Conservation (phyloP, 53 echinoderm and acorn worm species). For the Paracentrotus lividus region DNA sequence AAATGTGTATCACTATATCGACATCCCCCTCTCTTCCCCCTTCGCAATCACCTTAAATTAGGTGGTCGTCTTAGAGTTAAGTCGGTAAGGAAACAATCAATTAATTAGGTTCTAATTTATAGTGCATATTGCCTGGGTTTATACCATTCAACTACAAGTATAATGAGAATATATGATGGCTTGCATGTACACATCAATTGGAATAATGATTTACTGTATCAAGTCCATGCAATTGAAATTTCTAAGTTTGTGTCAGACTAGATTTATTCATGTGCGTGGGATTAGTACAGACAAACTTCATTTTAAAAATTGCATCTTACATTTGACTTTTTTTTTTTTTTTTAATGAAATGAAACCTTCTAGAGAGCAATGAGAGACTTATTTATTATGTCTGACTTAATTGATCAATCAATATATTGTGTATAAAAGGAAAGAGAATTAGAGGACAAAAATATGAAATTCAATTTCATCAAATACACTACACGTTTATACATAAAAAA, state of each 20-base stretch:
- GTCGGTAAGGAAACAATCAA: background rate
- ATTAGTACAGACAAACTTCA: background rate
- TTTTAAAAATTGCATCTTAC: no score
- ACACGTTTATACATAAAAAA: no score
- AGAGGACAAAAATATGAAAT: no score
- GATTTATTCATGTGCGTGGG: background rate
- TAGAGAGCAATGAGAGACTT: no score
- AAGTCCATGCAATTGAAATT: background rate
- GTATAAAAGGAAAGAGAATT: no score
- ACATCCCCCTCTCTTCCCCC: background rate
- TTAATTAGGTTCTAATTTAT: background rate
- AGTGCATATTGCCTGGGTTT: background rate
- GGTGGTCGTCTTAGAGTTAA: background rate
- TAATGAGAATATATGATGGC: background rate
- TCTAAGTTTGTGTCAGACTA: background rate
- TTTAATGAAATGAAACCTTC: no score
- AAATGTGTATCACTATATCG: background rate
- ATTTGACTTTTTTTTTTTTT: no score
- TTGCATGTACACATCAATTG: background rate
- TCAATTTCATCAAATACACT: no score
- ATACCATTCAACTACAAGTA: background rate
- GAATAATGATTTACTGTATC: background rate
- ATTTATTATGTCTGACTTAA: no score
- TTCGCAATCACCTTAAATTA: background rate
- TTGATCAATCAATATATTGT: no score